Conservation (phyloP, 2,113 vertebrate species). For the Pygoscelis adeliae region DNA sequence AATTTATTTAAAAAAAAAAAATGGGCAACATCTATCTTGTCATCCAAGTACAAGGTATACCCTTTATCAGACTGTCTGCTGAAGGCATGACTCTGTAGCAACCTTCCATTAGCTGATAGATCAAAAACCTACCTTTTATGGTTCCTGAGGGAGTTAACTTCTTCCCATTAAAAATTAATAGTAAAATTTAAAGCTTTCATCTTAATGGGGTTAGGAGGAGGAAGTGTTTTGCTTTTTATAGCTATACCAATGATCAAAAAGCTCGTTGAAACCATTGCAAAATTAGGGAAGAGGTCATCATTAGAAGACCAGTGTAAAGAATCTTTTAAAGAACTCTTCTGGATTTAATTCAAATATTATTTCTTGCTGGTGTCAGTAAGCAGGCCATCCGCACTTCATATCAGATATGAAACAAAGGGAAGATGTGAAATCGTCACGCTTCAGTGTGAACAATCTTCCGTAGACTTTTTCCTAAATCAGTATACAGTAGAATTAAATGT, state of each 20-base stretch:
- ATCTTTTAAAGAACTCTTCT: constrained; percentile 59
- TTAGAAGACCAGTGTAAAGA: constrained; percentile 34
- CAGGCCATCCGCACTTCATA: neutral
- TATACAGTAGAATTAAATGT: neutral
- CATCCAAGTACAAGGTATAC: neutral
- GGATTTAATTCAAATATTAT: constrained; percentile 58
- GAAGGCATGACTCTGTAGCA: constrained; percentile 36
- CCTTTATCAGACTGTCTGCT: neutral
- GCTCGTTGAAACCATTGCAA: constrained; percentile 51
- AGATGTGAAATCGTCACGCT: neutral
- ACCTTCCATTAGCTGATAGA: constrained; percentile 39
- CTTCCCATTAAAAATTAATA: constrained; percentile 72
- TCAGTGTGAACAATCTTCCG: neutral
- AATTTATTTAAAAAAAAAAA: neutral
- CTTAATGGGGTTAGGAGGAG: constrained; percentile 73
- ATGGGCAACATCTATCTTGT: neutral
- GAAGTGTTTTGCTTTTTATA: constrained; percentile 69
- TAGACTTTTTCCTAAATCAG: neutral
- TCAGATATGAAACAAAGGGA: neutral
- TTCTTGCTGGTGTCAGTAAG: neutral
- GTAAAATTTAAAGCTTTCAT: constrained; percentile 72
- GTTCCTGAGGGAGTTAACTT: constrained; percentile 68
- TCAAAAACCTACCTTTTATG: constrained; percentile 56
- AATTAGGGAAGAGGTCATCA: constrained; percentile 63
- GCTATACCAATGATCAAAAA: constrained; percentile 56